These are phyloP conservation scores for Vireo altiloquus DNA, from an alignment of 2,113 vertebrate species.

Conservation along the genomic window DNA sequence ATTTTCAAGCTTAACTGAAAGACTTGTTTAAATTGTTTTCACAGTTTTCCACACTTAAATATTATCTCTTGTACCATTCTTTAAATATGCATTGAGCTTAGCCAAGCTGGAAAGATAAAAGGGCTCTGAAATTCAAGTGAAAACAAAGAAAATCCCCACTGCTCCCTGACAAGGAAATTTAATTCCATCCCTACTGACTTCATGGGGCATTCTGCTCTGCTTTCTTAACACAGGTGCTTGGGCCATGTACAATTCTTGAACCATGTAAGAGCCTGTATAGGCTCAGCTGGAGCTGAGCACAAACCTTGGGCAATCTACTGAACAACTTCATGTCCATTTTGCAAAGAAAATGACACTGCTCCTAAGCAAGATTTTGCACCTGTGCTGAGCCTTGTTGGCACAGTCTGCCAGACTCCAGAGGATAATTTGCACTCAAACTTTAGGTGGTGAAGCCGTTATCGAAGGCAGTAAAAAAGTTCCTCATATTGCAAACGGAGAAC, in stretches of 20 bases:
- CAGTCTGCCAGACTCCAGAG: neutral
- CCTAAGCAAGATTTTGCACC: neutral
- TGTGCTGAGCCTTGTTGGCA: neutral
- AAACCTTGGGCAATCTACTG: neutral
- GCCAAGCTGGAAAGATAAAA: neutral
- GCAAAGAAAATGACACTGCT: fast-evolving
- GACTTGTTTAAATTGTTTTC: neutral
- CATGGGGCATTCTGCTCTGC: neutral
- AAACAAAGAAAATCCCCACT: neutral
- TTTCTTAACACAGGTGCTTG: neutral
- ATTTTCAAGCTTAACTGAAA: slow-evolving; percentile 27
- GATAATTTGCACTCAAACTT: neutral
- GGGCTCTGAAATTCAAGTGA: neutral
- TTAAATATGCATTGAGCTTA: neutral
- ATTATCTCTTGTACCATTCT: neutral
- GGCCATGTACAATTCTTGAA: neutral
- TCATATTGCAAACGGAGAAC: neutral
- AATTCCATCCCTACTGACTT: neutral
- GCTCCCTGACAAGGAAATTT: neutral
- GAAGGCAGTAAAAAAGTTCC: neutral
- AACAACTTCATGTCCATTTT: neutral
- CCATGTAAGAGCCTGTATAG: fast-evolving
- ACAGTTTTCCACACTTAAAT: neutral
- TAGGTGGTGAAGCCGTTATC: neutral
- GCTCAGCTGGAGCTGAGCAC: neutral